phyloP scores from a whole-genome alignment of 2,888 invertebrate species.

The Melipona beecheii region DNA sequence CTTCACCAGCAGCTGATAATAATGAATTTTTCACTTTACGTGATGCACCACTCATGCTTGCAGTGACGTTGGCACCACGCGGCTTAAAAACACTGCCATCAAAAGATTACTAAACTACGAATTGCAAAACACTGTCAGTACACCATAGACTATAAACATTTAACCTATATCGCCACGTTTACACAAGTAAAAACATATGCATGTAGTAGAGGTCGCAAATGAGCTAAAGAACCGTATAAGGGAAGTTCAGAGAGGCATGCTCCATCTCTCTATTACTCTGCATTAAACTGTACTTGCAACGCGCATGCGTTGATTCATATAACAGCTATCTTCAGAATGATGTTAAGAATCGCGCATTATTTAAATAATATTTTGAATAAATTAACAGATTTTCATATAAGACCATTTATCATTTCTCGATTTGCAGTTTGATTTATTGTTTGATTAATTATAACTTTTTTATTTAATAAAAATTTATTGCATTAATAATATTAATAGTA shows the following conservation, averaged over 20 bases:
- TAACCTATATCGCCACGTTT: conserved; percentile 33
- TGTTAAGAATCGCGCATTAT: not conserved
- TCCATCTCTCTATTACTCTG: not conserved
- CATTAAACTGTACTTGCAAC: not conserved
- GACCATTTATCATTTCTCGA: not conserved
- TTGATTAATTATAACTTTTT: not conserved
- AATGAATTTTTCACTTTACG: conserved; percentile 88
- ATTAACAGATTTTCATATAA: not conserved
- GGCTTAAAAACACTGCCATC: conserved; percentile 58
- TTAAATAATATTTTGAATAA: not conserved
- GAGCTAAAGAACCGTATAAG: no score
- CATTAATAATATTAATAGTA: no score
- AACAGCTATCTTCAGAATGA: not conserved
- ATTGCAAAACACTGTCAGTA: conserved; percentile 32
- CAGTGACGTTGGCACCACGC: conserved; percentile 48
- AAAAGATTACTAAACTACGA: conserved; percentile 41
- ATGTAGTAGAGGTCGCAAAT: not conserved
- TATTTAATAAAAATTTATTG: not conserved
- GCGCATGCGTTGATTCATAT: not conserved
- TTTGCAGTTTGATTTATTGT: not conserved
- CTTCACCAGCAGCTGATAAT: conserved; percentile 90
- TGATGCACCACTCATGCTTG: conserved; percentile 83
- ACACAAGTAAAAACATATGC: conserved; percentile 45
- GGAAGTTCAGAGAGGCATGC: not conserved
- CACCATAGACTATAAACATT: conserved; percentile 13